Base-by-base conservation (phyloP, 1,140 invertebrate genomes). In the Drosophila truncata region DNA sequence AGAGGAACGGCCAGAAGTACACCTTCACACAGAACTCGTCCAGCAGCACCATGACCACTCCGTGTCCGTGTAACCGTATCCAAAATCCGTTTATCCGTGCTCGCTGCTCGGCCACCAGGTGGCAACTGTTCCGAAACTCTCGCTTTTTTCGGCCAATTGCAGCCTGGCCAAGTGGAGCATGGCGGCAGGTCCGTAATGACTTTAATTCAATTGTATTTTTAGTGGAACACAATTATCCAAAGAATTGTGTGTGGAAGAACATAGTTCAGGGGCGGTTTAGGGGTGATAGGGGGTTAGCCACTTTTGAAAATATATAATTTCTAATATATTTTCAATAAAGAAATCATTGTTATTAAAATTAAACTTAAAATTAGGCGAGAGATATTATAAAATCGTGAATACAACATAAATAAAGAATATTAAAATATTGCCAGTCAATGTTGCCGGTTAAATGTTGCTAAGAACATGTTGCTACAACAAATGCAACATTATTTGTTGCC, bases 1-100 rank as follows among this genome's bases (percentile, higher is more conserved):
- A 91, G 0, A 93, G 78, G 52, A 92, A 87, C 47, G 92, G 92
- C 91, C 88, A 93, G 23, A 91, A 92, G 41, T 80, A 91, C 44
- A 93, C 72, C 80, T 92, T 93, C 31, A 88, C 62, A 57, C 92
- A 93, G 46, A 92, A 82, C 62, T 92, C 91, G 18, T 80, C 71
- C 70, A 92, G 72, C 57, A 93, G 44, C 78, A 93, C 91, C 49
- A 55, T 81, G 14, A n/a, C 39, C 20, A 47, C 35, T 61, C 54
- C 49, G 41, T 41, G 9, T 33, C 33, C 41, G 49, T 54, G 3
- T 16, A 49, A n/a, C 35, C 35, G 61, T 29, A 23, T 11, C 23
- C 20, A 3, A 31, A 44, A 67, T 67, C 74, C 69, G 74, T 37
- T 42, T 42, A 63, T 70, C 62, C 66, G 66, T 70, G 61, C 31